Conservation (phyloP, 2,888 invertebrate species). For the Ochlodes sylvanus region DNA sequence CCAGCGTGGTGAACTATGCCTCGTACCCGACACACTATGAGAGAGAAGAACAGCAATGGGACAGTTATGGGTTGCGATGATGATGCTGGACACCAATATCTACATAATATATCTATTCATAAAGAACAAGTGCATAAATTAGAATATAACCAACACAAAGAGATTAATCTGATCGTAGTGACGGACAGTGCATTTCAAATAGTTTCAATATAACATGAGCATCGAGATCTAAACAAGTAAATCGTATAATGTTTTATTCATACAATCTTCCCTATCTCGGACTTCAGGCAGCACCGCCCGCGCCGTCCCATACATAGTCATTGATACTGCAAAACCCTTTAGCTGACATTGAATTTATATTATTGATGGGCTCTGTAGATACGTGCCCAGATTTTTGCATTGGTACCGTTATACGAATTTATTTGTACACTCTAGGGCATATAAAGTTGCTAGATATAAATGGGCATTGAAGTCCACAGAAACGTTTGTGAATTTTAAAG, state of each 20-base stretch:
- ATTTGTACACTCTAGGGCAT: not conserved
- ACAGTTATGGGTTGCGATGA: too few species aligned
- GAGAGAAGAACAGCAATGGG: too few species aligned
- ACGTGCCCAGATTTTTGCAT: not conserved
- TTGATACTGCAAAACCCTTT: slow-evolving; percentile 24
- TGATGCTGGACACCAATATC: too few species aligned
- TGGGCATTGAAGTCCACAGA: too few species aligned
- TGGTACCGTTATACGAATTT: not conserved
- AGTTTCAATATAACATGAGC: slow-evolving; percentile 25
- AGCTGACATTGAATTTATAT: slow-evolving; percentile 26
- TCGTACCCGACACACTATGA: too few species aligned
- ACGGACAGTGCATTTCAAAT: slow-evolving; percentile 14
- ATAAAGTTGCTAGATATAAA: too few species aligned
- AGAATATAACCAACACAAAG: not conserved
- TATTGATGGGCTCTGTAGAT: not conserved
- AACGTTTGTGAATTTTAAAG: too few species aligned
- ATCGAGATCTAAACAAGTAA: slow-evolving; percentile 31
- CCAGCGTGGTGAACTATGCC: too few species aligned
- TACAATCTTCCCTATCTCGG: slow-evolving; percentile 33
- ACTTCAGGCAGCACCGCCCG: slow-evolving; percentile 13
- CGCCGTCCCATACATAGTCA: slow-evolving; percentile 17
- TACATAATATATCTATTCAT: too few species aligned
- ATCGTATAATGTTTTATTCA: slow-evolving; percentile 36
- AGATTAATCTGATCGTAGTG: slow-evolving; percentile 1
- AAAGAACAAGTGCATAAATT: too few species aligned